Conservation (phyloP, 2,113 vertebrate genomes). For the Vanacampus margaritifer region DNA sequence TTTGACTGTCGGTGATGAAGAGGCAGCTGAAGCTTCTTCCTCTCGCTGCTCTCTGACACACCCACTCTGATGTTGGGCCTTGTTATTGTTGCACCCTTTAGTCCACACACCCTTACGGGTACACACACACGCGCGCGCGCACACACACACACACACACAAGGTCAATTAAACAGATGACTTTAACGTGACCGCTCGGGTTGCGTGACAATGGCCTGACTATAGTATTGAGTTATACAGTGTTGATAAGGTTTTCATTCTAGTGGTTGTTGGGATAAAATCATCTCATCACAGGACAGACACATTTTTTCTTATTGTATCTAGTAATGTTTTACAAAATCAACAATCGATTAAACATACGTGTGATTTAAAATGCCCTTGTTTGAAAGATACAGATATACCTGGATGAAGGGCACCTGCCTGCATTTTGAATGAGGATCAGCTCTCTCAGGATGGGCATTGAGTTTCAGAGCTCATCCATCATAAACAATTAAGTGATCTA, state of each 20-base stretch:
- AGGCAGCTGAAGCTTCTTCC: slow-evolving; percentile 38
- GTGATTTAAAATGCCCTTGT: not conserved
- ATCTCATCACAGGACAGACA: not conserved
- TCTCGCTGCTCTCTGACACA: slow-evolving; percentile 41
- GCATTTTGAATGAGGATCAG: slow-evolving; percentile 68
- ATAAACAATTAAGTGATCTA: slow-evolving; percentile 48
- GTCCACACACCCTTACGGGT: slow-evolving; percentile 31
- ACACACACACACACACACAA: slow-evolving; percentile 46
- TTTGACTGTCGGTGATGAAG: slow-evolving; percentile 40
- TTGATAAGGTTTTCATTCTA: slow-evolving; percentile 9
- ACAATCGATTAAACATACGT: not conserved
- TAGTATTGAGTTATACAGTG: slow-evolving; percentile 38
- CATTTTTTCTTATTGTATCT: not conserved
- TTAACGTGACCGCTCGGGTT: slow-evolving; percentile 56
- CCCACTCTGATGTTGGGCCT: slow-evolving; percentile 58
- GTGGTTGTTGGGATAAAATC: not conserved
- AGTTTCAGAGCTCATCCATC: slow-evolving; percentile 65
- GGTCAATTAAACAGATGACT: slow-evolving; percentile 66
- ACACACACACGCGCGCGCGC: not conserved
- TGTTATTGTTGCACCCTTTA: slow-evolving; percentile 40
- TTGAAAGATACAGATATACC: slow-evolving; percentile 24
- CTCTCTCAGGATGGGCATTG: slow-evolving; percentile 34
- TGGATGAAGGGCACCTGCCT: slow-evolving; percentile 47
- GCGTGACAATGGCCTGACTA: slow-evolving; percentile 34
- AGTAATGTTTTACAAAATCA: not conserved